phyloP scores from a whole-genome alignment of 23 tunicate species.

The Ciona savignyi region DNA sequence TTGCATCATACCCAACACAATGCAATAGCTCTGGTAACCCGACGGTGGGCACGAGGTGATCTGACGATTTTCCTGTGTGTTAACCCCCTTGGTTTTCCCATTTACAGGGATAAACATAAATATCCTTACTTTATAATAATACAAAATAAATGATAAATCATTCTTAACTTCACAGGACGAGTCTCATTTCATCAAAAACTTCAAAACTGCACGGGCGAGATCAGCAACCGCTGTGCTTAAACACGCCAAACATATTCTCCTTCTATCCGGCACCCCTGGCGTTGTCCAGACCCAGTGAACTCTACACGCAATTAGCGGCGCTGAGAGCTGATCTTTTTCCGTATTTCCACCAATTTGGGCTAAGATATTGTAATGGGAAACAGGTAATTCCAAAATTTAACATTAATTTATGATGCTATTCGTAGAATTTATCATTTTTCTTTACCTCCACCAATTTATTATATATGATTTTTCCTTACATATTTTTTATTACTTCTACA shows the following conservation, averaged over 20 bases:
- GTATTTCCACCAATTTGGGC: slow-evolving; percentile 45
- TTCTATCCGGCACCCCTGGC: slow-evolving; percentile 88
- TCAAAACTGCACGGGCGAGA: slow-evolving; percentile 54
- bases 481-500: too few relatives aligned
- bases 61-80: too few relatives aligned
- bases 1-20: too few relatives aligned
- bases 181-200: slow-evolving; percentile 80
- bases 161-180: slow-evolving; percentile 49
- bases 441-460: not conserved
- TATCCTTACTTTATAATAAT: not conserved
- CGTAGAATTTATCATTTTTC: not conserved
- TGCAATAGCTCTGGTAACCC: too few relatives aligned
- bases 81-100: too few relatives aligned
- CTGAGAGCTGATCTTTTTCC: slow-evolving; percentile 64
- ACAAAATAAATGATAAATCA: not conserved
- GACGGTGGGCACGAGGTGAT: too few relatives aligned
- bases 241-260: slow-evolving; percentile 29
- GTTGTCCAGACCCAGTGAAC: slow-evolving; percentile 66
- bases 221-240: slow-evolving; percentile 42
- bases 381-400: slow-evolving; percentile 16
- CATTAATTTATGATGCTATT: not conserved
- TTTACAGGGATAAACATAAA: too few relatives aligned
- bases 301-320: slow-evolving; percentile 46
- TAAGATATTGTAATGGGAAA: slow-evolving; percentile 48
- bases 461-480: too few relatives aligned